Base-by-base conservation (phyloP, 1,140 invertebrate species). In the Amyelois transitella region DNA sequence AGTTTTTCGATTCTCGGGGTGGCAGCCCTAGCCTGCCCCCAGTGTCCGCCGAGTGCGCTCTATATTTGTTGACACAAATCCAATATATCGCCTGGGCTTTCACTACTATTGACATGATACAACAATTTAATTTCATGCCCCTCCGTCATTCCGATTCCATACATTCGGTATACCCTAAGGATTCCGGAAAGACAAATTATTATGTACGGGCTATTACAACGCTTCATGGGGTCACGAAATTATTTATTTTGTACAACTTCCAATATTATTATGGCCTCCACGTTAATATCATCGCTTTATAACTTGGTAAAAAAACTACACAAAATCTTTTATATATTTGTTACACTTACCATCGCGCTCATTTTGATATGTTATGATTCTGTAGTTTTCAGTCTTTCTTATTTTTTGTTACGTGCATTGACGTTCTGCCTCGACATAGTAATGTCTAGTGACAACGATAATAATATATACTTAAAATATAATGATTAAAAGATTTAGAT, bases 61-160 rank as follows among this genome's bases (percentile, higher is more conserved):
- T 62, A 71, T 67, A 67, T 71, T 67, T 71, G 60, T 72, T 64
- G 58, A 63, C 53, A 52, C 50, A 58, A 24, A 64, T 51, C 58
- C 61, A 63, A 72, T 66, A 69, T 49, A 53, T 53, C 48, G 56
- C 44, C 50, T 48, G 24, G 18, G 57, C 57, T 50, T 55, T 18
- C 22, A 54, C 43, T 50, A 52, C 45, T 48, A 25, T 50, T 38
- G 43, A 47, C 53, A 56, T 59, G 48, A 62, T 43, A 43, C 24
- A 45, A 32, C 12, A 48, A 21, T 48, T 48, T 48, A 48, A 48
- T 48, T 48, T 48, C n/a, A 21, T 10, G 45, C 45, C 32, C 32
- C 32, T 38, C 22, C 22, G 3, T 5, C 32, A 38, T 38, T 14
- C 32, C 32, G 12, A 38, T 38, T 14, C 32, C 6, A 38, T 38